phyloP scores from a whole-genome alignment of 2,888 invertebrate species.

The Aspidiotus rigidus region DNA sequence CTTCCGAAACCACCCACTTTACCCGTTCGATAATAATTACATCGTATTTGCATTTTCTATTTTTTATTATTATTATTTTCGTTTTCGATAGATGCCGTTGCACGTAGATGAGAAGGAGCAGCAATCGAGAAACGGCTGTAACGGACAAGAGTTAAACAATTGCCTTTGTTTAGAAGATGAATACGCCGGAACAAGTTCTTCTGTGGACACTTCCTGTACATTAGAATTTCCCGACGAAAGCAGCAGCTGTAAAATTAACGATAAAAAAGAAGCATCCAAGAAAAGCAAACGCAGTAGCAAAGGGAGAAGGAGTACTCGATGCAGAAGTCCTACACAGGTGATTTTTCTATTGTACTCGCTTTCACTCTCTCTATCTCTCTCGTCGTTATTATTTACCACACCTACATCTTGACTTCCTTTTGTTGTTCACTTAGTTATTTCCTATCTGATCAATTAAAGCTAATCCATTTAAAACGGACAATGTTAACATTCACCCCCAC shows the following conservation, averaged over 20 bases:
- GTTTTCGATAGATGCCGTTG: conserved; percentile 15
- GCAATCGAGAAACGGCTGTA: conserved; percentile 16
- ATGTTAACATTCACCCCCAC: conserved; percentile 17
- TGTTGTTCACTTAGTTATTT: conserved; percentile 18
- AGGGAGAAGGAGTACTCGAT: conserved; percentile 52
- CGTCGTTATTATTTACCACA: conserved; percentile 9
- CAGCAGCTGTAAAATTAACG: conserved; percentile 16
- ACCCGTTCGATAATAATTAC: too few relatives aligned
- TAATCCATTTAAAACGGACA: conserved; percentile 17
- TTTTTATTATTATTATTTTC: background rate
- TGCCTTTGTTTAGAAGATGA: conserved; percentile 31
- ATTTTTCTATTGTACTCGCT: conserved; percentile 26
- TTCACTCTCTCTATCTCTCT: too few relatives aligned
- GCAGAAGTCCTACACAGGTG: conserved; percentile 60
- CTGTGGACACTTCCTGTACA: conserved; percentile 32
- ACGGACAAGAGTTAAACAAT: conserved; percentile 31
- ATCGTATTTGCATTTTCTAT: too few relatives aligned
- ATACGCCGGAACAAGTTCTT: conserved; percentile 32
- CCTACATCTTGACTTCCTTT: conserved; percentile 18
- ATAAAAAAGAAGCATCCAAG: conserved; percentile 27
- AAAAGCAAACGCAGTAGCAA: conserved; percentile 21
- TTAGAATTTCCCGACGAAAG: conserved; percentile 29
- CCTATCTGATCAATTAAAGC: conserved; percentile 18
- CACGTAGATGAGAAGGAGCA: conserved; percentile 14
- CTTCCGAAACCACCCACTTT: conserved; percentile 3